A percentile compares a stretch with the other conserved stretches of the same genome.
These are phyloP conservation scores for Heteromormyrus szaboi DNA, from an alignment of 2,797 vertebrate genomes.

Conservation along the genomic window DNA sequence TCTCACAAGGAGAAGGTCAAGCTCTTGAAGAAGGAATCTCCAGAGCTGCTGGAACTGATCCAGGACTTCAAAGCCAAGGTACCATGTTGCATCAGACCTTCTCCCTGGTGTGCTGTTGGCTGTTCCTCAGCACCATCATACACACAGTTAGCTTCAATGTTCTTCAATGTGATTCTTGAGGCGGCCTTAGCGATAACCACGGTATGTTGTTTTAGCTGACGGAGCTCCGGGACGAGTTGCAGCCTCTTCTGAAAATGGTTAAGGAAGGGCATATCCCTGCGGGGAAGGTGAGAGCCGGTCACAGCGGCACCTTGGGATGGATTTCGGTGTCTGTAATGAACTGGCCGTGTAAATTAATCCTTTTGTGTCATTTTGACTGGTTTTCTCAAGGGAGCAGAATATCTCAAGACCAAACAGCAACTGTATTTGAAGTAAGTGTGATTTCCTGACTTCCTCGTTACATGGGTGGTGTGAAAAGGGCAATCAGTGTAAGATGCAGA, in stretches of 20 bases:
- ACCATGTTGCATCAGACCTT: not conserved
- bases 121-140: not conserved
- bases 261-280: slow-evolving; percentile 65
- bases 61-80: slow-evolving; percentile 86
- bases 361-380: not conserved
- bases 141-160: not conserved
- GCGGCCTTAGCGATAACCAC: not conserved
- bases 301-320: not conserved
- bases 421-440: slow-evolving; percentile 81
- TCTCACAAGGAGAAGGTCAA: slow-evolving; percentile 86
- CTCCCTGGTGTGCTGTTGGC: not conserved
- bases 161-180: not conserved
- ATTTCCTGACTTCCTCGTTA: not conserved
- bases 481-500: not conserved
- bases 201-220: slow-evolving; percentile 53
- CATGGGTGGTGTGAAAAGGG: not conserved
- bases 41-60: slow-evolving; percentile 86
- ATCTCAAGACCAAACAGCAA: slow-evolving; percentile 80
- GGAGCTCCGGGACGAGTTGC: slow-evolving; percentile 79
- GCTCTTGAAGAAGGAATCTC: slow-evolving; percentile 86
- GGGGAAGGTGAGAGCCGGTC: slow-evolving; percentile 62
- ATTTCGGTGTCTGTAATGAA: not conserved
- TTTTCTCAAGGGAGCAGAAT: slow-evolving; percentile 65
- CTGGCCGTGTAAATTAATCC: not conserved
- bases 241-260: slow-evolving; percentile 78